Conservation (phyloP, 2,888 invertebrate species). For the Altica lythri region DNA sequence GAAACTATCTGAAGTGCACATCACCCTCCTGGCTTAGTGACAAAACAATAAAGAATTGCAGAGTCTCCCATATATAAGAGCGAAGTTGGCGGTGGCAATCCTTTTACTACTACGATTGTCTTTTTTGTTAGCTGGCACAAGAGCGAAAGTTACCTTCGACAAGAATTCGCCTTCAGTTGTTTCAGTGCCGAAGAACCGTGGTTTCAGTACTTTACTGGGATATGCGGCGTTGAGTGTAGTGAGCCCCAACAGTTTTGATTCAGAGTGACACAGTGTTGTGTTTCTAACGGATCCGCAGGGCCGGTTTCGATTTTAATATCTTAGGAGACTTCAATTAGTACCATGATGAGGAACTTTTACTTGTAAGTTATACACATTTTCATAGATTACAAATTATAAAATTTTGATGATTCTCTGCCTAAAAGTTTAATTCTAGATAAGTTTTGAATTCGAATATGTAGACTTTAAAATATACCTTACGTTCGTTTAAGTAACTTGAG, state of each 20-base stretch:
- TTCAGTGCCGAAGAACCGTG: conserved; percentile 13
- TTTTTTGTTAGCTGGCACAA: conserved; percentile 35
- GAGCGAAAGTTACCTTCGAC: conserved; percentile 43
- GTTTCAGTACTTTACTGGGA: conserved; percentile 23
- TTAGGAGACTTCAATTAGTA: conserved; percentile 11
- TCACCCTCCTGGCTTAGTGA: background rate
- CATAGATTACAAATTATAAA: too few species aligned
- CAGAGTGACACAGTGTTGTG: conserved; percentile 31
- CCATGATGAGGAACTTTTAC: conserved; percentile 12
- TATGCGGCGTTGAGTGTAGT: conserved; percentile 35
- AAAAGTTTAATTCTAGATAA: too few species aligned
- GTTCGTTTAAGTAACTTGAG: too few species aligned
- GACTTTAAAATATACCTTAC: too few species aligned
- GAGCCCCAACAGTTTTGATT: conserved; percentile 21
- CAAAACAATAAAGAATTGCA: conserved; percentile 19
- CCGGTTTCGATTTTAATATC: conserved; percentile 4
- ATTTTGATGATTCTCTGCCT: too few species aligned
- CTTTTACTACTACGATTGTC: conserved; percentile 45
- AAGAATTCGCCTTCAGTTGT: conserved; percentile 20
- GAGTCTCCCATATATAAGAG: conserved; percentile 45
- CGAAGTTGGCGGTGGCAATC: conserved; percentile 43
- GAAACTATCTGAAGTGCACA: background rate
- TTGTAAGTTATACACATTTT: conserved; percentile 15
- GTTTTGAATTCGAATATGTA: too few species aligned
- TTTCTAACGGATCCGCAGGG: conserved; percentile 14